Percentiles rank a stretch among this genome's conserved stretches.
These are phyloP conservation scores for Laspeyria flexula DNA, from an alignment of 2,888 invertebrate genomes.

Conservation along the genomic window DNA sequence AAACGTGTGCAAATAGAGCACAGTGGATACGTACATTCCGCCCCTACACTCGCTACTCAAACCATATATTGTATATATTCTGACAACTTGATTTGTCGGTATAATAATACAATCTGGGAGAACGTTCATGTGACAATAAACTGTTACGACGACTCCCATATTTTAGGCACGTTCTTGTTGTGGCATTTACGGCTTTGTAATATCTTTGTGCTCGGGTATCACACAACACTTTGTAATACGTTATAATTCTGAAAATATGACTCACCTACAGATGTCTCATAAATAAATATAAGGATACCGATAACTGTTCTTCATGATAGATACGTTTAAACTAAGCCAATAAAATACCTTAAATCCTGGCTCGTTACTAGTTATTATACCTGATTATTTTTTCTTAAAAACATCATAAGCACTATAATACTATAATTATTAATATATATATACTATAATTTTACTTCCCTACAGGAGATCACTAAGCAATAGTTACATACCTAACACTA, in stretches of 20 bases:
- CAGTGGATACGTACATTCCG: slow-evolving; percentile 42
- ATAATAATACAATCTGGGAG: slow-evolving; percentile 40
- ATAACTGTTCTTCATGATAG: too few species aligned
- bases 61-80: slow-evolving; percentile 18
- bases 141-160: slow-evolving; percentile 38
- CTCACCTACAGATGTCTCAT: not conserved
- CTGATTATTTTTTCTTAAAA: too few species aligned
- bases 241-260: slow-evolving; percentile 18
- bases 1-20: slow-evolving; percentile 79
- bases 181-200: slow-evolving; percentile 42
- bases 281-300: too few species aligned
- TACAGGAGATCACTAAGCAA: too few species aligned
- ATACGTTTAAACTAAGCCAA: too few species aligned
- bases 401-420: too few species aligned
- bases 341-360: too few species aligned
- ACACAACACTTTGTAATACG: slow-evolving; percentile 16
- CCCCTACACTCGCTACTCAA: slow-evolving; percentile 36
- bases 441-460: too few species aligned
- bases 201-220: slow-evolving; percentile 23
- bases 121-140: slow-evolving; percentile 38
- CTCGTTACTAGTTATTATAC: too few species aligned
- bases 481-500: too few species aligned
- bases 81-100: slow-evolving; percentile 42
- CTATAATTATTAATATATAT: too few species aligned
- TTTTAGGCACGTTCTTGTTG: slow-evolving; percentile 42